Conservation (phyloP, 2,888 invertebrate genomes). For the Clistopyga incitator region DNA sequence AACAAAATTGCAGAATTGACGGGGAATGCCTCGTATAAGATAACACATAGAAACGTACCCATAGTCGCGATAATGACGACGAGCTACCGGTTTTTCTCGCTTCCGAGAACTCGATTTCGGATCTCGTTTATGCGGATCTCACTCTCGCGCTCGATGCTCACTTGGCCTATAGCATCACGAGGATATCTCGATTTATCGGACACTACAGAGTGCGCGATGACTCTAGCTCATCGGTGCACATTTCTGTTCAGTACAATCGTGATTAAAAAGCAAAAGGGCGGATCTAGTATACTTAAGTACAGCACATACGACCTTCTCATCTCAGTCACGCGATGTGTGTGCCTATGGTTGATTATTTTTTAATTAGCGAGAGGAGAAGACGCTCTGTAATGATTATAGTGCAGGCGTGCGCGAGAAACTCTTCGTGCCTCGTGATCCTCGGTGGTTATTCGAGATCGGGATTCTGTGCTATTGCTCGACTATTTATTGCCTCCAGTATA, state of each 20-base stretch:
- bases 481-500: constrained; percentile 30
- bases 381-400: constrained; percentile 43
- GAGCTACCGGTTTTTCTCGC: constrained; percentile 62
- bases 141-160: constrained; percentile 31
- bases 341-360: constrained; percentile 10
- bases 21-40: constrained; percentile 1
- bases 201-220: constrained; percentile 13
- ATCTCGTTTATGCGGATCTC: constrained; percentile 56
- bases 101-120: constrained; percentile 62
- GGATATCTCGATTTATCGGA: constrained; percentile 50
- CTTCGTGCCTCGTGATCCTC: constrained; percentile 9
- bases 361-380: constrained; percentile 24
- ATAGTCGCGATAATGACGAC: constrained; percentile 56
- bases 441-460: constrained; percentile 20
- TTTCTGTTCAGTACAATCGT: neutral
- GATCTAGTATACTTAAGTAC: neutral
- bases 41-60: constrained; percentile 37
- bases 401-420: constrained; percentile 31
- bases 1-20: neutral
- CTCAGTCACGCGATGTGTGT: constrained; percentile 1
- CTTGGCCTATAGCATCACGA: constrained; percentile 6
- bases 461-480: constrained; percentile 1
- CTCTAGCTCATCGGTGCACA: constrained; percentile 35
- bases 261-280: constrained; percentile 20
- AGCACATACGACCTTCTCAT: neutral